Conservation (phyloP, 2,888 invertebrate genomes). For the Microctonus hyperodae region DNA sequence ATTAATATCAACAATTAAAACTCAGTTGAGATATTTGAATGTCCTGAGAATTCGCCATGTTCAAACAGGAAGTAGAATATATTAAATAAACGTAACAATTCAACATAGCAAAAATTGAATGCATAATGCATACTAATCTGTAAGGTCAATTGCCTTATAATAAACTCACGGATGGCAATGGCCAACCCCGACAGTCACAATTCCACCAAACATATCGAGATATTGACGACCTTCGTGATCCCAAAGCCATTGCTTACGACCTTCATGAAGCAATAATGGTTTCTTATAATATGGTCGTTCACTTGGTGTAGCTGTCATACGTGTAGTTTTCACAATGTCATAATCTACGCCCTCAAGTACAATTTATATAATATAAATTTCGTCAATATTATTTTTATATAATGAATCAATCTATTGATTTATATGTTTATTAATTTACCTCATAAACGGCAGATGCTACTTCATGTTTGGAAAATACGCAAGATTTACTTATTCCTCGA, state of each 20-base stretch:
- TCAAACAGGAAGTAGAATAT: too few relatives aligned
- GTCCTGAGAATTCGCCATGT: too few relatives aligned
- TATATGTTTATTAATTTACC: background rate
- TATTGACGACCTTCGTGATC: constrained; percentile 87
- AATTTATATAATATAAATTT: constrained; percentile 1
- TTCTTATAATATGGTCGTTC: constrained; percentile 78
- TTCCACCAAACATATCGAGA: constrained; percentile 95
- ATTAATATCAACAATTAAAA: too few relatives aligned
- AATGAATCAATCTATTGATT: background rate
- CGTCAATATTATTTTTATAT: background rate
- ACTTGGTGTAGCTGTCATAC: constrained; percentile 72
- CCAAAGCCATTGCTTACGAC: constrained; percentile 91
- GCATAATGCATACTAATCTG: background rate
- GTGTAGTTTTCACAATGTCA: constrained; percentile 68
- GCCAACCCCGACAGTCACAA: constrained; percentile 96
- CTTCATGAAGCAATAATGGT: constrained; percentile 85
- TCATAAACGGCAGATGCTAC: constrained; percentile 40
- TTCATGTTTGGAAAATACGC: constrained; percentile 40
- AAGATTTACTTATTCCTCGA: background rate
- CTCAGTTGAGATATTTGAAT: too few relatives aligned
- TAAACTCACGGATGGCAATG: constrained; percentile 94
- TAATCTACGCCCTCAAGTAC: constrained; percentile 69
- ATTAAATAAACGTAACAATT: background rate
- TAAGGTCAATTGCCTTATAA: constrained; percentile 1
- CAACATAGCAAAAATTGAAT: background rate